These are phyloP conservation scores for Microctonus aethiopoides DNA, from an alignment of 2,888 invertebrate species.

Conservation along the genomic window DNA sequence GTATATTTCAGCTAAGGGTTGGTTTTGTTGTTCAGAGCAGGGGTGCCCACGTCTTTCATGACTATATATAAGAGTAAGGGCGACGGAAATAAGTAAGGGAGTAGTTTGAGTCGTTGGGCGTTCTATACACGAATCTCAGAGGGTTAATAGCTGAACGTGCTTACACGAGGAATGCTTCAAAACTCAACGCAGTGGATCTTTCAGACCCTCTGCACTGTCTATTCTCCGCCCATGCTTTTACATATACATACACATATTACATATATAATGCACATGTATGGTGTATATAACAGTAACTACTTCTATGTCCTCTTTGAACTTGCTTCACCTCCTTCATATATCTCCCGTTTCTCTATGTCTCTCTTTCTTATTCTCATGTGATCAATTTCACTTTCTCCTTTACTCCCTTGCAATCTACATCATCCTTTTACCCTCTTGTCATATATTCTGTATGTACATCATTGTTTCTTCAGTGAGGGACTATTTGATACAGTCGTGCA, in stretches of 20 bases:
- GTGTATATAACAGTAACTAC: too few species aligned
- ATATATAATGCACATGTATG: neutral
- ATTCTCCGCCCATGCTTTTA: constrained; percentile 40
- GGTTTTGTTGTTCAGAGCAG: constrained; percentile 24
- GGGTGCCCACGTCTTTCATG: constrained; percentile 5
- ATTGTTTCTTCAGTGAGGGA: constrained; percentile 47
- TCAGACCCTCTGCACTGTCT: constrained; percentile 32
- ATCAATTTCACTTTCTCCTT: constrained; percentile 10
- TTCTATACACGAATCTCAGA: constrained; percentile 51
- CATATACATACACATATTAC: neutral
- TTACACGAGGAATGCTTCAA: constrained; percentile 47
- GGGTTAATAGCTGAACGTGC: constrained; percentile 59
- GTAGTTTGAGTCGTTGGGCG: constrained; percentile 46
- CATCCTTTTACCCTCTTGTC: neutral
- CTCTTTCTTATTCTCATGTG: neutral
- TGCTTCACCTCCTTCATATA: neutral
- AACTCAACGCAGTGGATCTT: constrained; percentile 30
- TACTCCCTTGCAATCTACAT: constrained; percentile 4
- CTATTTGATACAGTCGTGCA: constrained; percentile 33
- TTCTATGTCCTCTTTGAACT: neutral
- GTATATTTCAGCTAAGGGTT: neutral
- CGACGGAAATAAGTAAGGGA: constrained; percentile 25
- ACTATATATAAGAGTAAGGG: neutral
- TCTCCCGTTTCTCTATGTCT: too few species aligned
- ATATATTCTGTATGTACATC: constrained; percentile 37